Evolutionary conservation across 2,797 vertebrate species (phyloP), one percentile per base, ranked within the genome.

Genomic region (Syngnathus acus): DNA sequence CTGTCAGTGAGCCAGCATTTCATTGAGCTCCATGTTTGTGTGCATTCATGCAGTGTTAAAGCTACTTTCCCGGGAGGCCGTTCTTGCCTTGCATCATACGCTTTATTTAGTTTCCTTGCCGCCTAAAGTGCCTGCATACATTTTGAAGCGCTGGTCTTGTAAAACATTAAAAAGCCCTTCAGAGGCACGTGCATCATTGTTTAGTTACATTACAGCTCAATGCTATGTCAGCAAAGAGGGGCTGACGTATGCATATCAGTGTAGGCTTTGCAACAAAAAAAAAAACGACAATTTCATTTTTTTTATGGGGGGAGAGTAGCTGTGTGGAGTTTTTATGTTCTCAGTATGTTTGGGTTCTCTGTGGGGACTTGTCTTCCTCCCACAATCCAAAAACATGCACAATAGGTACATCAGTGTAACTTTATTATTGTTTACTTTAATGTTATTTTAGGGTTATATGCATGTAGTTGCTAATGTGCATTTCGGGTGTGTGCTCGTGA

Each of bases 121-220:
- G 59, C 53, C 78, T 78, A 76, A 84, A 89, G 84, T 84, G 85
- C 71, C 76, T 66, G 78, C 80, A 83, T 80, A 81, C 78, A 88
- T 85, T 85, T 84, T 78, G 71, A 86, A 88, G 76, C 74, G 50
- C 65, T 47, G 73, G 75, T 71, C 86, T 82, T 82, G 88, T 90
- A 83, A 88, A 90, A 90, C 80, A 87, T 90, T 89, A 84, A 89
- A 86, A 79, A 85, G 78, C 69, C 74, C 73, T 74, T 60, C 68
- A 72, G 81, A 80, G 82, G 72, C 67, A 72, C 66, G 72, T 84
- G 82, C 73, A 69, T 82, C 83, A 88, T 80, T 81, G 75, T 43
- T 77, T 73, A 55, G 74, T 72, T 72, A 79, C 72, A 73, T 84
- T 72, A 82, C 65, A 71, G 74, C 26, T 57, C 61, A 68, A 58